phyloP scores from a whole-genome alignment of 2,113 vertebrate species.

The Montifringilla adamsi region DNA sequence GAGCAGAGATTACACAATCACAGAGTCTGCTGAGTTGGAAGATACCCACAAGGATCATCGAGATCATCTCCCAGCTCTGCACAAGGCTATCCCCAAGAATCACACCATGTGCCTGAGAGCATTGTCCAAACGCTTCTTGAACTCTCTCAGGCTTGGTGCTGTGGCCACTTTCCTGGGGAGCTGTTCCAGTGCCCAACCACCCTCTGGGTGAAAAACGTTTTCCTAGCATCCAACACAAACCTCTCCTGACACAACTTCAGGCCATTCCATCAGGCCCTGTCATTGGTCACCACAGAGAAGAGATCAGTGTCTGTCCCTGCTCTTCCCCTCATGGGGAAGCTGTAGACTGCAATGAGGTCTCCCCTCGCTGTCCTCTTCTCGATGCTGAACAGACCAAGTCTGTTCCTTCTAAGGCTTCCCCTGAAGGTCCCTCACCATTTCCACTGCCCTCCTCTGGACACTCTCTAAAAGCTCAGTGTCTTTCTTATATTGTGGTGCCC shows the following conservation, averaged over 20 bases:
- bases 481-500: accelerated
- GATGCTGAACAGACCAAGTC: not conserved
- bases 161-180: not conserved
- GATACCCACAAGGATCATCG: not conserved
- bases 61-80: not conserved
- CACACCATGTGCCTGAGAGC: no score
- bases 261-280: not conserved
- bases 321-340: not conserved
- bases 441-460: not conserved
- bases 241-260: not conserved
- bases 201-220: not conserved
- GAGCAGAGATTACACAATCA: not conserved
- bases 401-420: not conserved
- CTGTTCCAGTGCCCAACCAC: not conserved
- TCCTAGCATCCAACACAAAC: not conserved
- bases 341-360: not conserved
- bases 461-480: not conserved
- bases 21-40: not conserved
- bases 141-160: not conserved
- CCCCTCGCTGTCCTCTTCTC: not conserved
- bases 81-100: not conserved
- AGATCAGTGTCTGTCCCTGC: not conserved
- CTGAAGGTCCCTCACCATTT: no score
- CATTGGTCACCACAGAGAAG: not conserved
- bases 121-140: not conserved